phyloP scores from a whole-genome alignment of 2,113 vertebrate species.

The Nesogale talazaci region DNA sequence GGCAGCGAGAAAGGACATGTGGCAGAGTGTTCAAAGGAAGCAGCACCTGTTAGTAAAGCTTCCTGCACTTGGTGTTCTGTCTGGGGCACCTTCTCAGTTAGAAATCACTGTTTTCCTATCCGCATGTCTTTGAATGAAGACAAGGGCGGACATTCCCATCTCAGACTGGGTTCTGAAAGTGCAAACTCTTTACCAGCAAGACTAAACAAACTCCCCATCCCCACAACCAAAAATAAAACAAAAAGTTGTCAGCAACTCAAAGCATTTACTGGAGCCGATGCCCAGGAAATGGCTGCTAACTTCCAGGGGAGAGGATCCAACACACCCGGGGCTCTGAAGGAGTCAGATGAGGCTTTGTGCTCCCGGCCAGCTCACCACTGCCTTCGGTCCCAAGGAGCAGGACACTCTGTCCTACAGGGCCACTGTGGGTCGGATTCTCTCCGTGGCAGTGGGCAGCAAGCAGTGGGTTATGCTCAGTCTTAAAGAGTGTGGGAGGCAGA shows the following conservation, averaged over 20 bases:
- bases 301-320: too few species aligned
- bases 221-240: neutral
- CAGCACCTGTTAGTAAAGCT: constrained; percentile 42
- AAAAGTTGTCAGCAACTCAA: neutral
- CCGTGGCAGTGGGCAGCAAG: too few species aligned
- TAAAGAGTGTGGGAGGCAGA: neutral
- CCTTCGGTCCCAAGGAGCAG: too few species aligned
- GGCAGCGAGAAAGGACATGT: constrained; percentile 18
- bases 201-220: neutral
- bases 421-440: neutral
- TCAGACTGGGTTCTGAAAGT: neutral
- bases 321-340: too few species aligned
- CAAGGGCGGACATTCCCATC: constrained; percentile 19
- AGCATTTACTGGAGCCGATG: neutral
- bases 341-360: too few species aligned
- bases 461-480: neutral
- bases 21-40: constrained; percentile 1
- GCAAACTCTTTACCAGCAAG: neutral
- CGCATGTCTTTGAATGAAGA: constrained; percentile 1
- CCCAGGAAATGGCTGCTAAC: too few species aligned
- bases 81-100: neutral
- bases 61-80: neutral
- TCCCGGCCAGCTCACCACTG: too few species aligned
- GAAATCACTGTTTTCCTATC: neutral
- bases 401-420: too few species aligned